Evolutionary conservation across 2,797 vertebrate species (phyloP).

Genomic region (Enoplosus armatus): DNA sequence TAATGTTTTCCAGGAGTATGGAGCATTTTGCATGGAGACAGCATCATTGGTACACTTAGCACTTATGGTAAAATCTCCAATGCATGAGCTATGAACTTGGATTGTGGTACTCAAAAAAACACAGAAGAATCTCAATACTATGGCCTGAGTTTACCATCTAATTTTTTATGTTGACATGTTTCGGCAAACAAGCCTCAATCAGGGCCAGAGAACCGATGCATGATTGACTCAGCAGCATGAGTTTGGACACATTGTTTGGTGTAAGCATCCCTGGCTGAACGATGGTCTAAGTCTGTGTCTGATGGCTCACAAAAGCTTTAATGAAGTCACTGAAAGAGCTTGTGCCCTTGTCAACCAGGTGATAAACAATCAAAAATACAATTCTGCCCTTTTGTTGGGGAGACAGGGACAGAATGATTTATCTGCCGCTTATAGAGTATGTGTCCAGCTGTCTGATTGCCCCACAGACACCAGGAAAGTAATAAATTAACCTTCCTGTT

Average conservation of each 20-base stretch:
- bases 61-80: constrained; percentile 1
- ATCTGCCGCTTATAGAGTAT: constrained; percentile 8
- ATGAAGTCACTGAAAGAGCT: constrained; percentile 19
- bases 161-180: neutral
- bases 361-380: constrained; percentile 42
- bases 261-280: constrained; percentile 13
- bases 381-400: constrained; percentile 19
- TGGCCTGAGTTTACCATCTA: neutral
- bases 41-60: constrained; percentile 9
- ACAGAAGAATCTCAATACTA: neutral
- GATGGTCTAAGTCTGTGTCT: neutral
- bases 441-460: constrained; percentile 29
- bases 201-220: neutral
- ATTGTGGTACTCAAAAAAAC: neutral
- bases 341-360: constrained; percentile 24
- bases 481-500: constrained; percentile 35
- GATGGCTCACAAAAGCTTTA: constrained; percentile 12
- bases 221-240: neutral
- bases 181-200: neutral
- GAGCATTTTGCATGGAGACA: constrained; percentile 1
- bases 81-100: neutral
- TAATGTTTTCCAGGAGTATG: neutral
- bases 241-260: neutral
- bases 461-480: constrained; percentile 8
- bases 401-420: constrained; percentile 18